phyloP scores from a whole-genome alignment of 37 sponge, comb jelly and placozoan genomes.

The Crambe crambe region DNA sequence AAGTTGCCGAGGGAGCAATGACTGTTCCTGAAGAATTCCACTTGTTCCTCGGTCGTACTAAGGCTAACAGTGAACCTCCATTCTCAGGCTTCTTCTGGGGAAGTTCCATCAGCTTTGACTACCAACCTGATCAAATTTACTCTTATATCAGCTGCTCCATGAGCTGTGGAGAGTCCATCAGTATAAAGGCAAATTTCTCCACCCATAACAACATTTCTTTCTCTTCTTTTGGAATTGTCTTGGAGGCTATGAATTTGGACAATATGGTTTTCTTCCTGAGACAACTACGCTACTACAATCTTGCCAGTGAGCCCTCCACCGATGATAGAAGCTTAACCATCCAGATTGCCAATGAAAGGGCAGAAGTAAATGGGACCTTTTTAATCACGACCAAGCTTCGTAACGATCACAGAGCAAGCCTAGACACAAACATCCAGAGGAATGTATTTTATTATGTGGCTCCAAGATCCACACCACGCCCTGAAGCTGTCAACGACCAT shows the following conservation, averaged over 20 bases:
- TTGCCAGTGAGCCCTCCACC: constrained; percentile 25
- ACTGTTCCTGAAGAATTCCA: neutral
- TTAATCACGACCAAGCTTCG: neutral
- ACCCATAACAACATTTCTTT: neutral
- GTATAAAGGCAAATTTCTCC: neutral
- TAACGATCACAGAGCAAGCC: constrained; percentile 39
- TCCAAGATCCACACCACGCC: neutral
- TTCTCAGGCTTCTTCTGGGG: constrained; percentile 18
- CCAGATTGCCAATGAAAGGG: constrained; percentile 7
- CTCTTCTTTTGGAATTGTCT: neutral
- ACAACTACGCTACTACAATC: constrained; percentile 19
- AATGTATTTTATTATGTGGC: constrained; percentile 40
- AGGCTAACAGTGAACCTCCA: neutral
- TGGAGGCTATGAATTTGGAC: neutral
- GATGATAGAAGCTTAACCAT: constrained; percentile 8
- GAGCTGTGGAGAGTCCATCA: constrained; percentile 45
- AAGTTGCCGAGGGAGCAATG: neutral
- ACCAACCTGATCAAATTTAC: neutral
- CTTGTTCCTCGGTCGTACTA: constrained; percentile 5
- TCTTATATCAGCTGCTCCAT: constrained; percentile 24
- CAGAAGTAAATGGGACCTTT: constrained; percentile 8
- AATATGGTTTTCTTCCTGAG: neutral
- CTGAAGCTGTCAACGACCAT: constrained; percentile 1
- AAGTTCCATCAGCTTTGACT: constrained; percentile 12
- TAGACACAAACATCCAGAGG: neutral